A percentile compares a stretch with the other conserved stretches of the same genome.
Conservation (phyloP, 2,113 vertebrate species). For the Emydocephalus ijimae region DNA sequence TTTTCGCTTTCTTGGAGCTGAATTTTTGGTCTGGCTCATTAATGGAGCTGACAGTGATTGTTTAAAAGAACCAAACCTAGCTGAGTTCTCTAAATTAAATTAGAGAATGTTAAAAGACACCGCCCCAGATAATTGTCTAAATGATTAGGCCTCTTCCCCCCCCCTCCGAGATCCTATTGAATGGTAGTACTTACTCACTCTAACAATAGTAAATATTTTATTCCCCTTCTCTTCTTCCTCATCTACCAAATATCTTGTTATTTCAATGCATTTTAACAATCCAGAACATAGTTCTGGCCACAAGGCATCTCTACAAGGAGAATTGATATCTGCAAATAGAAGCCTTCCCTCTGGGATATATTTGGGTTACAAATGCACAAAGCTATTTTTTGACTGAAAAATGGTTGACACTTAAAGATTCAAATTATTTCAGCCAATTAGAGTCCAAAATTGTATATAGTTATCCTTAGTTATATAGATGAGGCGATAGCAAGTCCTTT, state of each 20-base stretch:
- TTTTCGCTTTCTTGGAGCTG: background rate
- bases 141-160: background rate
- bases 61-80: background rate
- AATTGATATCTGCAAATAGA: background rate
- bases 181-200: background rate
- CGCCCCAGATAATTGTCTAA: background rate
- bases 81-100: background rate
- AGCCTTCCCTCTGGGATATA: background rate
- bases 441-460: slow-evolving; percentile 2
- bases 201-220: background rate
- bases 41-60: background rate
- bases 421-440: slow-evolving; percentile 20
- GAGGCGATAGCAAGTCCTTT: background rate
- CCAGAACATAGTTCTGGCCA: background rate
- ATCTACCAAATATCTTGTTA: background rate
- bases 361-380: slow-evolving; percentile 24
- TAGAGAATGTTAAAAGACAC: background rate
- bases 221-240: background rate
- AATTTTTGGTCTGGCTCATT: background rate
- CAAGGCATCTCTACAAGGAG: background rate
- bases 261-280: background rate
- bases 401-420: slow-evolving; percentile 43
- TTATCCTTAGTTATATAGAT: slow-evolving; percentile 3
- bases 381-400: slow-evolving; percentile 50
- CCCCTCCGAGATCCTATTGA: background rate